A percentile compares a stretch with the other conserved stretches of the same genome.
phyloP scores from a whole-genome alignment of 2,113 vertebrate species.

The Peromyscus californicus region DNA sequence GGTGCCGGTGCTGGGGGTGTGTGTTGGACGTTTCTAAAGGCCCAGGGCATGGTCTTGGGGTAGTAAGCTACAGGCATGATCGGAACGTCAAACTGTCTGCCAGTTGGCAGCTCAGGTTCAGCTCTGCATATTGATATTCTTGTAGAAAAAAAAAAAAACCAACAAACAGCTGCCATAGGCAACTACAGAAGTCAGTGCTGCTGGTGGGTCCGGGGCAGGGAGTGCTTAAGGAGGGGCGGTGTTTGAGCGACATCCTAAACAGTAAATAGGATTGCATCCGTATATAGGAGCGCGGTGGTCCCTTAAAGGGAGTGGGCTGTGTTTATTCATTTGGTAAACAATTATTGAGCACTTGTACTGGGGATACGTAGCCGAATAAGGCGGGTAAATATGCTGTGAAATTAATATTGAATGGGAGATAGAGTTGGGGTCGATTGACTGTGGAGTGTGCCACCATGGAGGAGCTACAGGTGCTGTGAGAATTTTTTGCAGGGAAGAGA shows the following conservation, averaged over 20 bases:
- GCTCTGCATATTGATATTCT: background rate
- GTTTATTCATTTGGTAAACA: background rate
- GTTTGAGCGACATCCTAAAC: background rate
- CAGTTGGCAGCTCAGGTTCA: background rate
- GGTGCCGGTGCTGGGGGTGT: background rate
- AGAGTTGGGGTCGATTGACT: background rate
- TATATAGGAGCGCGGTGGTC: background rate
- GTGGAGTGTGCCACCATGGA: too few species aligned
- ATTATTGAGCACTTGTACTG: background rate
- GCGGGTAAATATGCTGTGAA: background rate
- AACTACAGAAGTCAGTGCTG: background rate
- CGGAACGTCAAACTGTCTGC: too few species aligned
- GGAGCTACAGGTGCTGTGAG: background rate
- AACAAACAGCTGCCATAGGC: fast-evolving
- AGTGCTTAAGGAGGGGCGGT: background rate
- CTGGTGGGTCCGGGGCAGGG: too few species aligned
- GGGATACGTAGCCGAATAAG: background rate
- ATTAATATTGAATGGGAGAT: too few species aligned
- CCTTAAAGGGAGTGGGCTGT: background rate
- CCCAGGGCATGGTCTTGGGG: background rate
- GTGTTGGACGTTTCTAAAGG: background rate
- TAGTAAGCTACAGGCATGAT: background rate
- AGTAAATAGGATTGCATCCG: background rate
- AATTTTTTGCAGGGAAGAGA: background rate
- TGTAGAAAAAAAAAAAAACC: background rate